Percentiles rank a stretch among this genome's conserved stretches.
These are phyloP conservation scores for Phrynocephalus vlangalii DNA, from an alignment of 2,797 vertebrate species.

Conservation along the genomic window DNA sequence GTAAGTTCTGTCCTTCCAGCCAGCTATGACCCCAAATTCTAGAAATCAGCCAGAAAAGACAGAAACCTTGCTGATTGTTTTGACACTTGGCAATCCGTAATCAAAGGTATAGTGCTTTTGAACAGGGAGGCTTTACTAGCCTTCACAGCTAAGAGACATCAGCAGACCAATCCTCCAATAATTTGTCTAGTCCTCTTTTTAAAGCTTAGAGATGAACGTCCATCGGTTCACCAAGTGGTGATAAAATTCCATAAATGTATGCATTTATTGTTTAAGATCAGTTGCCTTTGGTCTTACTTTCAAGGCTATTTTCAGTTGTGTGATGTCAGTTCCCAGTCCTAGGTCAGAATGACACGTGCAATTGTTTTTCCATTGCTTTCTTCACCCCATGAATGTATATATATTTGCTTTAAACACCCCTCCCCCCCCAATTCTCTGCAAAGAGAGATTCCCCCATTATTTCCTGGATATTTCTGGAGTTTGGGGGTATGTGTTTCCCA, in stretches of 20 bases:
- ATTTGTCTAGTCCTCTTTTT: neutral
- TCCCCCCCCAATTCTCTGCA: neutral
- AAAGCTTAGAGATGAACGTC: neutral
- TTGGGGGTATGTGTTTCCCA: conserved; percentile 68
- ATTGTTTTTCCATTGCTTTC: neutral
- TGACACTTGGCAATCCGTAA: neutral
- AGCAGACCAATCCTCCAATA: neutral
- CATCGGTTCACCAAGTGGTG: neutral
- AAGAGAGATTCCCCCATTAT: conserved; percentile 17
- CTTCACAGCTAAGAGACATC: neutral
- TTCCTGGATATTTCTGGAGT: neutral
- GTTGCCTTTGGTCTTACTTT: neutral
- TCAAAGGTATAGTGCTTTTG: neutral
- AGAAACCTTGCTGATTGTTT: neutral
- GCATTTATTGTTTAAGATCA: neutral
- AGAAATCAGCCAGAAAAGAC: neutral
- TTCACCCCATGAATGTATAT: neutral
- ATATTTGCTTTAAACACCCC: no score
- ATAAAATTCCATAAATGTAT: neutral
- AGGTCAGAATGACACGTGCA: no score
- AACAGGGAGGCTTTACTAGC: neutral
- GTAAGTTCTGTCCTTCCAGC: no score
- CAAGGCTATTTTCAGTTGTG: neutral
- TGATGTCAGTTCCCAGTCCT: neutral
- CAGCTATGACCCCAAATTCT: neutral